Evolutionary conservation across 2,797 vertebrate species (phyloP).

Genomic region (Emydoidea blandingii): DNA sequence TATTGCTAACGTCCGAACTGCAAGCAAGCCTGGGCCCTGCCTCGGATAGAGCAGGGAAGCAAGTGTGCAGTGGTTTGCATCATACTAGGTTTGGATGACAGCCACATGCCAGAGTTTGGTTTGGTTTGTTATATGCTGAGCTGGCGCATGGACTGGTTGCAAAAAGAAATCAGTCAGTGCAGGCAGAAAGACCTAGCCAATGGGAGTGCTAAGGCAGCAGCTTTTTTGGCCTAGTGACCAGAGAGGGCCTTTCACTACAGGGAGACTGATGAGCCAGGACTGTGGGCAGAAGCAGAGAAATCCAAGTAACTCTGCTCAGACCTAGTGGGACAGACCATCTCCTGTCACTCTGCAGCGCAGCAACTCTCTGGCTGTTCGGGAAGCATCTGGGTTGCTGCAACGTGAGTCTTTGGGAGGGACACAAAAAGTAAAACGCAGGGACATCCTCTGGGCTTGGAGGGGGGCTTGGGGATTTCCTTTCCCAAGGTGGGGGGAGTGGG

Average conservation of each 20-base stretch:
- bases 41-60: fast-evolving
- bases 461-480: fast-evolving
- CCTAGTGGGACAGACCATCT: not conserved
- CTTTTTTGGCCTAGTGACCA: not conserved
- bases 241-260: not conserved
- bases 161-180: not conserved
- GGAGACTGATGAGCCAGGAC: not conserved
- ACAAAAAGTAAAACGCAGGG: not conserved
- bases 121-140: not conserved
- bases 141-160: not conserved
- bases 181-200: not conserved
- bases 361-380: not conserved
- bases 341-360: not conserved
- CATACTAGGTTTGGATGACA: fast-evolving
- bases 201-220: not conserved
- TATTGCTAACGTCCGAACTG: not conserved
- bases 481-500: not conserved
- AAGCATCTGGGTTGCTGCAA: not conserved
- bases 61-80: not conserved
- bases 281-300: not conserved
- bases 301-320: not conserved
- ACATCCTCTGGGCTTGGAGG: not conserved
- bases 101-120: not conserved
- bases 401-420: not conserved
- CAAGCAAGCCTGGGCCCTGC: fast-evolving